Evolutionary conservation across 2,113 vertebrate species (phyloP).

Genomic region (Reinhardtius hippoglossoides): DNA sequence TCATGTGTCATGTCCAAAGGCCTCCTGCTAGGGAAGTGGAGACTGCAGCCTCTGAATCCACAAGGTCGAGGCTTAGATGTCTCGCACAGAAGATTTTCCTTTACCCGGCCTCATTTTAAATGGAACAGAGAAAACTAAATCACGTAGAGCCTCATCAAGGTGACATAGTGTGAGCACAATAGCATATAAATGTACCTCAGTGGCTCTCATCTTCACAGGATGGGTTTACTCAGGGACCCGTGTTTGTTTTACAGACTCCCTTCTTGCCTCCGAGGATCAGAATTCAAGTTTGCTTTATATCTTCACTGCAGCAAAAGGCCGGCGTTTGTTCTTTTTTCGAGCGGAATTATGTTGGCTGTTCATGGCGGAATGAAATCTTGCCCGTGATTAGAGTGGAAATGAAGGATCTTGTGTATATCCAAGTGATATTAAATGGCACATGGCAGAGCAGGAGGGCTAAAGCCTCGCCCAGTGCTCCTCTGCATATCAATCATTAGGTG

Average conservation of each 20-base stretch:
- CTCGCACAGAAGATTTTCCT: slow-evolving; percentile 53
- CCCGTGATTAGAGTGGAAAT: slow-evolving; percentile 71
- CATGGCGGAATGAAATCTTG: slow-evolving; percentile 44
- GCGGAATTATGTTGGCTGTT: slow-evolving; percentile 53
- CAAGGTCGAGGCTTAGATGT: slow-evolving; percentile 72
- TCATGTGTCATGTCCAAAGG: slow-evolving; percentile 57
- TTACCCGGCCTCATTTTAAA: slow-evolving; percentile 30
- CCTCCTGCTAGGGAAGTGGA: slow-evolving; percentile 50
- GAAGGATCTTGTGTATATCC: slow-evolving; percentile 70
- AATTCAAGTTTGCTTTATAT: slow-evolving; percentile 39
- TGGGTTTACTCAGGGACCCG: slow-evolving; percentile 15
- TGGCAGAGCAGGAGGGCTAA: slow-evolving; percentile 56
- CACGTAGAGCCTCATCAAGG: slow-evolving; percentile 51
- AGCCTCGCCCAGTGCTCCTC: slow-evolving; percentile 38
- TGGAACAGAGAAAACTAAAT: slow-evolving; percentile 43
- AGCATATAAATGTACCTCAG: slow-evolving; percentile 58
- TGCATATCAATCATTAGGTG: slow-evolving; percentile 70
- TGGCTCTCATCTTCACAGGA: slow-evolving; percentile 33
- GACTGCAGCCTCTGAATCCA: slow-evolving; percentile 25
- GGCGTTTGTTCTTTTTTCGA: slow-evolving; percentile 37
- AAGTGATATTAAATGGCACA: slow-evolving; percentile 72
- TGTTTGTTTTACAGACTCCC: slow-evolving; percentile 55
- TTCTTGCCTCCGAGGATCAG: slow-evolving; percentile 20
- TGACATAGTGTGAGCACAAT: slow-evolving; percentile 49
- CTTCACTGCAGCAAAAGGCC: slow-evolving; percentile 7